phyloP scores from a whole-genome alignment of 2,888 invertebrate species.

The Agrotis exclamationis region DNA sequence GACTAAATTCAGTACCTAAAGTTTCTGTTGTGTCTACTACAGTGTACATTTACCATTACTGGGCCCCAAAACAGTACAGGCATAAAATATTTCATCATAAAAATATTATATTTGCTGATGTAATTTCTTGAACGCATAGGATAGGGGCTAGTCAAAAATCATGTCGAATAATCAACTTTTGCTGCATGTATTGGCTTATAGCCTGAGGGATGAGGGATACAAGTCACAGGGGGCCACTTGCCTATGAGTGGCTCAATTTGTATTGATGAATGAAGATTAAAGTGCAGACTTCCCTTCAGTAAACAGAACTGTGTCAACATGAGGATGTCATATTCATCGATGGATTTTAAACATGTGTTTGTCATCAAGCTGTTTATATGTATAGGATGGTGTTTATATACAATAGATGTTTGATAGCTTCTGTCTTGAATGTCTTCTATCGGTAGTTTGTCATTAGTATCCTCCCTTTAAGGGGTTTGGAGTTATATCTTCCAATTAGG shows the following conservation, averaged over 20 bases:
- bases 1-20: too few species aligned
- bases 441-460: too few species aligned
- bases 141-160: constrained; percentile 76
- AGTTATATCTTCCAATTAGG: too few species aligned
- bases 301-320: constrained; percentile 54
- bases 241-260: constrained; percentile 68
- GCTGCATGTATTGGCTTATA: constrained; percentile 78
- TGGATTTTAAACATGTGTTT: constrained; percentile 34
- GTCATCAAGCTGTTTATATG: constrained; percentile 30
- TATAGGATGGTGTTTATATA: constrained; percentile 19
- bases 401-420: constrained; percentile 15
- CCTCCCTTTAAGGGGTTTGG: too few species aligned
- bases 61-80: background rate
- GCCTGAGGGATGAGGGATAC: constrained; percentile 59
- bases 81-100: constrained; percentile 36
- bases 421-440: background rate
- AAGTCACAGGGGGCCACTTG: constrained; percentile 71
- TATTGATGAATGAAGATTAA: constrained; percentile 62
- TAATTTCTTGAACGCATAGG: constrained; percentile 60
- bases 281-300: constrained; percentile 54
- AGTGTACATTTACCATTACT: too few species aligned
- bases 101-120: constrained; percentile 59
- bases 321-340: constrained; percentile 26
- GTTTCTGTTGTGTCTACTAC: too few species aligned
- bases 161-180: constrained; percentile 82